A percentile compares a stretch with the other conserved stretches of the same genome.
These are phyloP conservation scores for Siniperca obscura DNA, from an alignment of 2,797 vertebrate species.

Conservation along the genomic window DNA sequence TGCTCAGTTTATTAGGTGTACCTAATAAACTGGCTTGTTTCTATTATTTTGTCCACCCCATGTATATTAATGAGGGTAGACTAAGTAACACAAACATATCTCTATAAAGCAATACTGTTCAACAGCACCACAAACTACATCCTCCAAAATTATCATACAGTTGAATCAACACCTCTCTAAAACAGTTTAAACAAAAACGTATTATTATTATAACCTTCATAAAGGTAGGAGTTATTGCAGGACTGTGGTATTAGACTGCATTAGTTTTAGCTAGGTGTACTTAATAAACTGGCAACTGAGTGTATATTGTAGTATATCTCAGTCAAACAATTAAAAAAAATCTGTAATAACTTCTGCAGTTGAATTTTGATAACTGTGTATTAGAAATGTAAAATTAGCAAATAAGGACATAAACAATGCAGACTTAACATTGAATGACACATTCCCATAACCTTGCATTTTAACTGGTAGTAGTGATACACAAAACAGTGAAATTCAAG, in stretches of 20 bases:
- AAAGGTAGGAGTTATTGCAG: not conserved
- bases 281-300: constrained; percentile 54
- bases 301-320: constrained; percentile 11
- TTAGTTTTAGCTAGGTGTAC: not conserved
- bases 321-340: constrained; percentile 7
- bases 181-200: too few species aligned
- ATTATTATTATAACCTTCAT: not conserved
- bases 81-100: constrained; percentile 13
- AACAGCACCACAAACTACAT: constrained; percentile 17
- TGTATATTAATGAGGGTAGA: not conserved
- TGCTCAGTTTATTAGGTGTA: constrained; percentile 41
- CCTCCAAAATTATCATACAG: not conserved
- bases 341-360: constrained; percentile 28
- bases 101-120: constrained; percentile 9
- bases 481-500: constrained; percentile 63
- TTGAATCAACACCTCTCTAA: not conserved
- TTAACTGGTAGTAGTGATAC: constrained; percentile 17
- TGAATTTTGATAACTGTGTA: constrained; percentile 22
- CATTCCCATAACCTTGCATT: constrained; percentile 71
- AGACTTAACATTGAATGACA: constrained; percentile 40
- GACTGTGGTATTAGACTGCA: constrained; percentile 14
- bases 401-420: constrained; percentile 26
- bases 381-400: constrained; percentile 35
- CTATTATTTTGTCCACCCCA: constrained; percentile 1
- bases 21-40: not conserved